Conservation (phyloP, 2,113 vertebrate species). For the Sakesphorus luctuosus region DNA sequence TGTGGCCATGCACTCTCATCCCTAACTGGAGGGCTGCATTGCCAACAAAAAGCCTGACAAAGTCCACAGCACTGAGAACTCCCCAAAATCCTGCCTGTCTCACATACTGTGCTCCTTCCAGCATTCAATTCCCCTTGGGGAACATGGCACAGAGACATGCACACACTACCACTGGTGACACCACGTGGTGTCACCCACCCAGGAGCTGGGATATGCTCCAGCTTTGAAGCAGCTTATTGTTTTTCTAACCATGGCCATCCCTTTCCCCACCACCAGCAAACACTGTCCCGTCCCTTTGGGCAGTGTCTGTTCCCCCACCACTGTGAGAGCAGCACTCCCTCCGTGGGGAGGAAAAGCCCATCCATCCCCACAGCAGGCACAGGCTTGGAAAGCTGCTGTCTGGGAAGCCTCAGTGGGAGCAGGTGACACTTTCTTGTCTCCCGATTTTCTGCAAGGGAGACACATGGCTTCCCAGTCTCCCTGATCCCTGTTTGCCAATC, state of each 20-base stretch:
- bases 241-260: fast-evolving
- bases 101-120: neutral
- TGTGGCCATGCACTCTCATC: fast-evolving
- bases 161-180: neutral
- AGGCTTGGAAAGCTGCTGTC: neutral
- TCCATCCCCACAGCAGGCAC: neutral
- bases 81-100: neutral
- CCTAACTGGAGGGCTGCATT: no score
- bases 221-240: neutral
- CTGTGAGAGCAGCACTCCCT: fast-evolving
- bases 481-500: neutral
- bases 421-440: neutral
- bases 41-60: neutral
- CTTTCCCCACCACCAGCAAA: neutral
- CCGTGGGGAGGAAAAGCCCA: neutral
- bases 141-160: fast-evolving
- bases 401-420: neutral
- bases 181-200: fast-evolving
- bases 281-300: fast-evolving
- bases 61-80: neutral
- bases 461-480: neutral
- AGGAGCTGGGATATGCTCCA: fast-evolving
- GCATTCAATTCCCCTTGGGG: neutral
- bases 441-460: neutral
- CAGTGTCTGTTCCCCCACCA: fast-evolving